phyloP scores from a whole-genome alignment of 1,140 invertebrate genomes.

The Arctopsyche grandis region DNA sequence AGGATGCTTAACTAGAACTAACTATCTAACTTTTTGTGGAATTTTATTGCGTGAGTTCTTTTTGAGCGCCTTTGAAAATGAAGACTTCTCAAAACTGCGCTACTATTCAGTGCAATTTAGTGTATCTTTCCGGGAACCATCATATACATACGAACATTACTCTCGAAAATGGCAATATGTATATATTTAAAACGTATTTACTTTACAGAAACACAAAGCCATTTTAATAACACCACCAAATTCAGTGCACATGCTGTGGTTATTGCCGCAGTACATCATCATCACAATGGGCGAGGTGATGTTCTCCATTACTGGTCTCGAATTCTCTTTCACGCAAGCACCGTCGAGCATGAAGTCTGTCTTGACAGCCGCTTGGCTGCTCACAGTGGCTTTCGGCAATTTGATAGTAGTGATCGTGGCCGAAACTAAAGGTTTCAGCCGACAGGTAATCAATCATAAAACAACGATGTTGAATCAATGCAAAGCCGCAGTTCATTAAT shows the following conservation, averaged over 20 bases:
- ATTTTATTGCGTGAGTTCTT: too few species aligned
- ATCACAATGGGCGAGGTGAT: constrained; percentile 81
- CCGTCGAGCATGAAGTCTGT: constrained; percentile 92
- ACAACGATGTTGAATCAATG: constrained; percentile 11
- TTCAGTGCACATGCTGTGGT: constrained; percentile 77
- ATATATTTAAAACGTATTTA: too few species aligned
- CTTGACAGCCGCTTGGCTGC: constrained; percentile 86
- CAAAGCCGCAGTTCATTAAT: constrained; percentile 47
- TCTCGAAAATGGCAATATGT: too few species aligned
- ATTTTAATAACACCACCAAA: constrained; percentile 70
- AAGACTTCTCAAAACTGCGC: too few species aligned
- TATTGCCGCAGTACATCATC: constrained; percentile 85
- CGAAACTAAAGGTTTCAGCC: constrained; percentile 66
- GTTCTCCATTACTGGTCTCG: constrained; percentile 91
- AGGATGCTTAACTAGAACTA: too few species aligned
- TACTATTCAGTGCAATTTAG: too few species aligned
- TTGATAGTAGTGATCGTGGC: constrained; percentile 74
- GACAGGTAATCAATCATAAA: constrained; percentile 67
- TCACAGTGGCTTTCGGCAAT: constrained; percentile 93
- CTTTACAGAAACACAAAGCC: neutral
- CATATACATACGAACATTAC: too few species aligned
- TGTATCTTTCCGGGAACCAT: too few species aligned
- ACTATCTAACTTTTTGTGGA: too few species aligned
- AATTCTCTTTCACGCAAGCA: constrained; percentile 92
- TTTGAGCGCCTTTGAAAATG: too few species aligned